phyloP scores from a whole-genome alignment of 2,113 vertebrate species.

The Epinephelus lanceolatus region DNA sequence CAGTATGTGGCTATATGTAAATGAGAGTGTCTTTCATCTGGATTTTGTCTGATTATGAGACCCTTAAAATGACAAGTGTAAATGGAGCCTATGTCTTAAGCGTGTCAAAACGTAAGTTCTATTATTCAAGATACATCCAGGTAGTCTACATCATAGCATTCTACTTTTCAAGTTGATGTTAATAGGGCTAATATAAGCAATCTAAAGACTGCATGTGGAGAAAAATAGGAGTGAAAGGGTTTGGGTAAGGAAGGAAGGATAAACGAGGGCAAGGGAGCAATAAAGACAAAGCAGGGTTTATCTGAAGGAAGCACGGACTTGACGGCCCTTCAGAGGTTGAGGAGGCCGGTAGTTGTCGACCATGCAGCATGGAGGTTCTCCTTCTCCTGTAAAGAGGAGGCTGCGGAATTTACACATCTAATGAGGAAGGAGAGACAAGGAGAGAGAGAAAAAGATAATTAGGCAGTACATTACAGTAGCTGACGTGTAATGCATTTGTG shows the following conservation, averaged over 20 bases:
- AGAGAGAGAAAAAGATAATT: background rate
- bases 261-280: background rate
- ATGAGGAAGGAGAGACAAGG: background rate
- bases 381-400: constrained; percentile 88
- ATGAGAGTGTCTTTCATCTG: background rate
- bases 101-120: background rate
- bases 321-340: constrained; percentile 90
- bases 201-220: background rate
- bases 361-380: constrained; percentile 88
- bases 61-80: background rate
- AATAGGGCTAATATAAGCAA: constrained; percentile 1
- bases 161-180: constrained; percentile 4
- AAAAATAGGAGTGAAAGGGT: background rate
- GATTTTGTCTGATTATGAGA: background rate
- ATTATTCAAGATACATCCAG: background rate
- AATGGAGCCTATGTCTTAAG: background rate
- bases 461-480: background rate
- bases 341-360: constrained; percentile 92
- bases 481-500: background rate
- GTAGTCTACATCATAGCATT: background rate
- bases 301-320: constrained; percentile 87
- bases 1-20: background rate
- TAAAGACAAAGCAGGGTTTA: constrained; percentile 42
- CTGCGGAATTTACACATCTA: constrained; percentile 89
- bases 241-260: background rate